Base-by-base conservation (phyloP, 2,113 vertebrate genomes). In the Sorex araneus region DNA sequence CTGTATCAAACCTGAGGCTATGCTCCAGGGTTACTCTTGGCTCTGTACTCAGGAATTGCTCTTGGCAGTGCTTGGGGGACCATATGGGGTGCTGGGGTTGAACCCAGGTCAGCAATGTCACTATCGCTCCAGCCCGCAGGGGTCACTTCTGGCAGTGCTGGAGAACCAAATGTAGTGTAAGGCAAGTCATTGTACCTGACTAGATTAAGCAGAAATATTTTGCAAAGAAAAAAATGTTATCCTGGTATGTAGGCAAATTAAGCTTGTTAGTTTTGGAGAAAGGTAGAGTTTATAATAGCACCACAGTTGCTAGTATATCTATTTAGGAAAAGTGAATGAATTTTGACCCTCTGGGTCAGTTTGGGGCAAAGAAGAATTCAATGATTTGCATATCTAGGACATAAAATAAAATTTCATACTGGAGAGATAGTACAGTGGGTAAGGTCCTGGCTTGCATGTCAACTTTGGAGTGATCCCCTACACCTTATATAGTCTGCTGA, bases 301-400 rank as follows among this genome's bases (percentile, higher is more conserved):
- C 76, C 32, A 76, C 0, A 76, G 36, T 19, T 32, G 7, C 28
- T 40, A 40, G 40, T 40, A 43, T 1, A 23, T 43, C 64, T 76
- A 9, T 54, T 92, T 57, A 63, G 80, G 32, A 71, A 60, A 60
- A 60, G 0, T 45, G 25, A 77, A 70, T 21, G 63, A 25, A 64
- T 54, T 82, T 86, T 45, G 50, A 25, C 30, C 19, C n/a, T 85
- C 9, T 71, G 28, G 57, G 36, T 66, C 50, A 36, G 40, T 28
- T 82, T 92, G 16, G 66, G 32, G 25, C 69, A 75, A 66, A 50
- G 67, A 85, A 54, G 70, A 45, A 10, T 82, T 64, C 43, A 82
- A 9, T 76, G 27, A 6, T 90, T 89, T 76, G 43, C 50, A 50
- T n/a, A 15, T 43, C 60, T 81, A 50, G 80, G n/a, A 81, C 81